Evolutionary conservation across 1,140 invertebrate genomes (phyloP), one percentile per base, ranked within the genome.

Genomic region (Drosophila parvula): DNA sequence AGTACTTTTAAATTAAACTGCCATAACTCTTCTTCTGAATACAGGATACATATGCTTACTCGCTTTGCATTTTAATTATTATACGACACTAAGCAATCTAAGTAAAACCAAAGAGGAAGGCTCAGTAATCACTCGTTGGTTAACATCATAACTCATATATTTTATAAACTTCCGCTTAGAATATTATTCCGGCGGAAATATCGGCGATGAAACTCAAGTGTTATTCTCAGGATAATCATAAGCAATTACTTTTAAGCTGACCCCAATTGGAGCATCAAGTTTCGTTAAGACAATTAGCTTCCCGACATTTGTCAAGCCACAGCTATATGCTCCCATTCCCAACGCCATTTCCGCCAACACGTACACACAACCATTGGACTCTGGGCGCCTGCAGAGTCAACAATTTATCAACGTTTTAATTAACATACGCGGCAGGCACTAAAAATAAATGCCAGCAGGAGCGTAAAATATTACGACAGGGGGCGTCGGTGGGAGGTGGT

Each of bases 341-440:
- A 22, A 10, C 14, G 9, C 14, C 4, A 5, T 16, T 34, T 3
- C n/a, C 0, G n/a, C n/a, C 5, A 58, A 32, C 51, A 63, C 60
- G 60, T 59, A 43, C 36, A 9, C 60, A 59, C 16, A 32, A 28
- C n/a, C 50, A 40, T 57, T 30, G 34, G 22, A 36, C 63, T 16
- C 32, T 38, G 43, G 32, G 43, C 18, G 27, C 67, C 30, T 55
- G 48, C 56, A 48, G 64, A 78, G 75, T 73, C 60, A 61, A 59
- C 74, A 76, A 86, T 81, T 86, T 76, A 82, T 81, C 62, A 86
- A 77, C 62, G 67, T 82, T 79, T 86, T 86, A 85, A 86, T 86
- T 86, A 86, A 70, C 70, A 73, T 76, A 81, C 65, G 63, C 69
- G 56, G 40, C 32, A 43, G 60, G 53, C 36, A 65, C 58, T 59